These are phyloP conservation scores for Syngnathus scovelli DNA, from an alignment of 2,113 vertebrate genomes.

Conservation along the genomic window DNA sequence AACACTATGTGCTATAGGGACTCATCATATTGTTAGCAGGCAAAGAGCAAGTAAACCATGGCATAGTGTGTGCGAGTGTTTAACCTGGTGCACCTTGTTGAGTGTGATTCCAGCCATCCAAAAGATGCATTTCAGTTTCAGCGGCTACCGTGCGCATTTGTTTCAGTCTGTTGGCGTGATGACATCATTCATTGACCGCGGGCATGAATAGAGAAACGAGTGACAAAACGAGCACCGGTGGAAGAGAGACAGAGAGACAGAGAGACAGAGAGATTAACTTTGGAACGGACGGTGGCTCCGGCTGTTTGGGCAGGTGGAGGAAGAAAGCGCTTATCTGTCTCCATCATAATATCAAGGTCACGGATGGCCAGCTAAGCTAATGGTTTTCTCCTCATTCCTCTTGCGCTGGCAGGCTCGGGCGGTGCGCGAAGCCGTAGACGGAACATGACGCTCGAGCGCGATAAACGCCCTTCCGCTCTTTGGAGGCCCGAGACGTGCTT, in stretches of 20 bases:
- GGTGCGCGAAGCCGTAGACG: constrained; percentile 50
- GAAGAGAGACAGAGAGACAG: constrained; percentile 22
- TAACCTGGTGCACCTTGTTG: background rate
- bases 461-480: constrained; percentile 46
- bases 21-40: constrained; percentile 34
- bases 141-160: constrained; percentile 23
- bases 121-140: constrained; percentile 15
- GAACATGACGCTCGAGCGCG: constrained; percentile 56
- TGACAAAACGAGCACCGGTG: constrained; percentile 32
- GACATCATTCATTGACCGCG: constrained; percentile 56
- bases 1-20: constrained; percentile 37
- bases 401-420: constrained; percentile 49
- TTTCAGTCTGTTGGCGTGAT: constrained; percentile 37
- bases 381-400: constrained; percentile 64
- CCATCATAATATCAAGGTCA: constrained; percentile 68
- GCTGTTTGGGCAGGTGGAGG: too few species aligned
- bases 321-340: constrained; percentile 57
- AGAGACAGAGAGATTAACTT: too few species aligned
- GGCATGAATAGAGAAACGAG: constrained; percentile 34
- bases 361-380: constrained; percentile 65
- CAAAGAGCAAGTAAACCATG: constrained; percentile 27
- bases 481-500: constrained; percentile 41
- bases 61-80: too few species aligned
- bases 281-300: too few species aligned
- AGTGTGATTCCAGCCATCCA: background rate